phyloP scores from a whole-genome alignment of 2,113 vertebrate species.

The Empidonax traillii region DNA sequence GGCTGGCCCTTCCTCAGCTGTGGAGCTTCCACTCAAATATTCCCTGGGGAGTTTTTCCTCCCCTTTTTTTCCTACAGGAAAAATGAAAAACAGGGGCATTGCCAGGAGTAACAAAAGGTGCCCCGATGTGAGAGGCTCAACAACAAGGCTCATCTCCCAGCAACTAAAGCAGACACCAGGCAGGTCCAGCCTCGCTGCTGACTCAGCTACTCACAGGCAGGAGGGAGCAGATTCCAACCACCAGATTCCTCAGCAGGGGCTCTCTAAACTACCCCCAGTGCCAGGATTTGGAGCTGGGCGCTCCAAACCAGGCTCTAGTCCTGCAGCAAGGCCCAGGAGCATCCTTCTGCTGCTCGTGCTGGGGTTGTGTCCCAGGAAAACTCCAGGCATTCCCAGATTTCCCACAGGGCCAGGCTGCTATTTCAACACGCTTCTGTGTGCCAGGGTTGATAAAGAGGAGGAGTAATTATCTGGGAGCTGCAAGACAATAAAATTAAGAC shows the following conservation, averaged over 20 bases:
- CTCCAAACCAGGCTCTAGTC: background rate
- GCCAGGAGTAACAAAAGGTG: background rate
- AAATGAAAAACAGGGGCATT: background rate
- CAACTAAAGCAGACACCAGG: accelerated
- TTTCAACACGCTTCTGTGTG: slow-evolving; percentile 82
- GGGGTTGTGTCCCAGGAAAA: background rate
- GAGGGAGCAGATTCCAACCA: background rate
- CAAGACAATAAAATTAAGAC: background rate
- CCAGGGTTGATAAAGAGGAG: slow-evolving; percentile 77
- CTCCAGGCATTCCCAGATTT: background rate
- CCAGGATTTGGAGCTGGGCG: background rate
- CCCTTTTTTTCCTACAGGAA: background rate
- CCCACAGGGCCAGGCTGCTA: slow-evolving; percentile 45
- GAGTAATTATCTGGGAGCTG: slow-evolving; percentile 82
- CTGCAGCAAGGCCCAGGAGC: background rate
- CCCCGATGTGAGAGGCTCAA: background rate
- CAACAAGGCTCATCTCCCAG: background rate
- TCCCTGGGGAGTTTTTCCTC: background rate
- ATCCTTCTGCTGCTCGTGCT: background rate
- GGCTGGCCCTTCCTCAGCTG: background rate
- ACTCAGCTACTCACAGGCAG: background rate
- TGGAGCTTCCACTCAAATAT: background rate
- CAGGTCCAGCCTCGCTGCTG: background rate
- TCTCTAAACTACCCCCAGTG: background rate
- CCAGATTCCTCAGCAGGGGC: background rate